Conservation (phyloP, 2,888 invertebrate species). For the Heterodera filipjevi region DNA sequence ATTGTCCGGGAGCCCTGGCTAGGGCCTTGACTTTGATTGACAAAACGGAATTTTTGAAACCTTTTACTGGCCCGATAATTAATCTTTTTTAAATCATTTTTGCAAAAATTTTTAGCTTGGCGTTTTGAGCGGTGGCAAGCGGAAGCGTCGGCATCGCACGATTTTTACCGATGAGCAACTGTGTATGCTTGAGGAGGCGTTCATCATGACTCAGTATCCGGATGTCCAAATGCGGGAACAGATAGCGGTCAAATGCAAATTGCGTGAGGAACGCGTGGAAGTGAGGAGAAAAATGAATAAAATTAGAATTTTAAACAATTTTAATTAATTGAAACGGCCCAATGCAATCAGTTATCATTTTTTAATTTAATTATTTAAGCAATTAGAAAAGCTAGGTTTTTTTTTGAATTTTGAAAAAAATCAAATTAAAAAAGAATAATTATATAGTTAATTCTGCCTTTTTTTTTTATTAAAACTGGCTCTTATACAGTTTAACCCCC, state of each 20-base stretch:
- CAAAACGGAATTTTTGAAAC: not conserved
- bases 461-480: too few species aligned
- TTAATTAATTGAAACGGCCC: too few species aligned
- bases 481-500: too few species aligned
- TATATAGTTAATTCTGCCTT: too few species aligned
- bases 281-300: too few species aligned
- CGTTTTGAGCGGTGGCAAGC: slow-evolving; percentile 49
- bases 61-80: not conserved
- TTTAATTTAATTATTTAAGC: not conserved
- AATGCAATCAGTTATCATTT: too few species aligned
- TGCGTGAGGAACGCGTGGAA: slow-evolving; percentile 98
- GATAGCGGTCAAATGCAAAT: slow-evolving; percentile 89
- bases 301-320: not conserved
- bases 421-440: too few species aligned
- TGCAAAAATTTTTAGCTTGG: not conserved
- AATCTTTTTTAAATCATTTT: not conserved
- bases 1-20: too few species aligned
- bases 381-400: too few species aligned
- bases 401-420: too few species aligned
- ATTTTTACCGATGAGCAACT: slow-evolving; percentile 83
- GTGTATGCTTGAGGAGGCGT: slow-evolving; percentile 54
- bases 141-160: slow-evolving; percentile 93
- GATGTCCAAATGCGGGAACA: slow-evolving; percentile 79
- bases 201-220: slow-evolving; percentile 93
- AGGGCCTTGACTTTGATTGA: too few species aligned